phyloP scores from a whole-genome alignment of 2,113 vertebrate species.

The Coreoperca whiteheadi region DNA sequence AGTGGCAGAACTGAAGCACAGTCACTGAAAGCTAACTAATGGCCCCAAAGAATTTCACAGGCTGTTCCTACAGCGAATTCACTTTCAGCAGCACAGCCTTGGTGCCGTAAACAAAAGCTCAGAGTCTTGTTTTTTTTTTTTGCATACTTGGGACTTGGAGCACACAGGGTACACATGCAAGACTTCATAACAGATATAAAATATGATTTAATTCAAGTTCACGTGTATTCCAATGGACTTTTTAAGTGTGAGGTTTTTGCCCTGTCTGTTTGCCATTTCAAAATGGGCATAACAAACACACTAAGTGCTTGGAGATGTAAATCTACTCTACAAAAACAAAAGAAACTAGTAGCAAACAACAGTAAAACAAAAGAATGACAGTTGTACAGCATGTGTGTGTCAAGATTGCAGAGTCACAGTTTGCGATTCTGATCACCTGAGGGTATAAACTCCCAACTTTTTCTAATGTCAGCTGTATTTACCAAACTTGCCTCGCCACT shows the following conservation, averaged over 20 bases:
- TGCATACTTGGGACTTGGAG: conserved; percentile 6
- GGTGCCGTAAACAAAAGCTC: conserved; percentile 49
- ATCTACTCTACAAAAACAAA: neutral
- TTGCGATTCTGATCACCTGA: conserved; percentile 15
- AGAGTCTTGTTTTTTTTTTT: neutral
- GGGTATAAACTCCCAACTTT: conserved; percentile 23
- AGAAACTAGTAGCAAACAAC: neutral
- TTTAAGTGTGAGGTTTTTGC: neutral
- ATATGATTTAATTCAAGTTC: neutral
- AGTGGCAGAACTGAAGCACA: conserved; percentile 53
- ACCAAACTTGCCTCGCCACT: neutral
- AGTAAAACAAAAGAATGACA: conserved; percentile 2
- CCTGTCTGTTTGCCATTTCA: neutral
- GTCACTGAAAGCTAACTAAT: conserved; percentile 51
- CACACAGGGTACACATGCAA: neutral
- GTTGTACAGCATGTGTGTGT: neutral
- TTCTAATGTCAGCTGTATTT: conserved; percentile 2
- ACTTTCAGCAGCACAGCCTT: conserved; percentile 37
- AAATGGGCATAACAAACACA: neutral
- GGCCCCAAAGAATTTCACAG: conserved; percentile 60
- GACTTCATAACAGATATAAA: neutral
- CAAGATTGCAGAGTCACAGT: neutral
- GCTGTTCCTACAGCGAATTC: conserved; percentile 22
- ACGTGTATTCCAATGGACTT: neutral
- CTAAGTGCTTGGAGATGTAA: neutral